Evolutionary conservation across 2,888 invertebrate species (phyloP).

Genomic region (Lycaena phlaeas): DNA sequence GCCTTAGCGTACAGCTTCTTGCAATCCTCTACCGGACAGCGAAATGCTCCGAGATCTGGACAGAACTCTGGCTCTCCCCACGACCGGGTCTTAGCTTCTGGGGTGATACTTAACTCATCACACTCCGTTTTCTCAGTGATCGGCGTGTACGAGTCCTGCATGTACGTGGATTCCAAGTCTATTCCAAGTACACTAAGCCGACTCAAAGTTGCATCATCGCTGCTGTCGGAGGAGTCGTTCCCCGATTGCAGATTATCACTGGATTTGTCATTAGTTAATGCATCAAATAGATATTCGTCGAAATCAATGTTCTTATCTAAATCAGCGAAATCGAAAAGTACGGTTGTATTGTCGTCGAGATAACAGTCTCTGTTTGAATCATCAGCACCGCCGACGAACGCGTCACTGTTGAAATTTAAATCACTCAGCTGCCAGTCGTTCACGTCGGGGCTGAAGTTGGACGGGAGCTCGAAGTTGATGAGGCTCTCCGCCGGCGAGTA

Average conservation of each 20-base stretch:
- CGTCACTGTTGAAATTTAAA: constrained; percentile 51
- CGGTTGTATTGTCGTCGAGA: constrained; percentile 34
- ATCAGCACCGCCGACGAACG: constrained; percentile 44
- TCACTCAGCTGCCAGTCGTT: constrained; percentile 53
- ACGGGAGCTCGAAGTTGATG: constrained; percentile 57
- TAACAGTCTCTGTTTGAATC: constrained; percentile 39
- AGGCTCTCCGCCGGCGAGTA: constrained; percentile 61
- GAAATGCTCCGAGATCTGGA: constrained; percentile 73
- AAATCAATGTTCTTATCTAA: constrained; percentile 50
- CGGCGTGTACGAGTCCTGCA: constrained; percentile 33
- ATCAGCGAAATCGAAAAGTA: constrained; percentile 52
- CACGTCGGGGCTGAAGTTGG: constrained; percentile 34
- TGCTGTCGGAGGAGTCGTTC: constrained; percentile 33
- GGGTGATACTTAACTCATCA: constrained; percentile 19
- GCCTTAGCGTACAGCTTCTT: constrained; percentile 90
- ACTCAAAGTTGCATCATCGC: constrained; percentile 27
- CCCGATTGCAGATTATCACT: constrained; percentile 38
- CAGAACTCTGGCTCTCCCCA: constrained; percentile 59
- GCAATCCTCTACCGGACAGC: constrained; percentile 80
- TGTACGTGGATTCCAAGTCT: constrained; percentile 33
- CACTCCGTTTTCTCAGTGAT: constrained; percentile 22
- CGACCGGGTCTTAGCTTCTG: constrained; percentile 34
- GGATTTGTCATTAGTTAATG: constrained; percentile 41
- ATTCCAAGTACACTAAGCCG: constrained; percentile 31
- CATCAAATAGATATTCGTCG: constrained; percentile 54